Conservation (phyloP, 1,140 invertebrate species). For the Drosophila albomicans region DNA sequence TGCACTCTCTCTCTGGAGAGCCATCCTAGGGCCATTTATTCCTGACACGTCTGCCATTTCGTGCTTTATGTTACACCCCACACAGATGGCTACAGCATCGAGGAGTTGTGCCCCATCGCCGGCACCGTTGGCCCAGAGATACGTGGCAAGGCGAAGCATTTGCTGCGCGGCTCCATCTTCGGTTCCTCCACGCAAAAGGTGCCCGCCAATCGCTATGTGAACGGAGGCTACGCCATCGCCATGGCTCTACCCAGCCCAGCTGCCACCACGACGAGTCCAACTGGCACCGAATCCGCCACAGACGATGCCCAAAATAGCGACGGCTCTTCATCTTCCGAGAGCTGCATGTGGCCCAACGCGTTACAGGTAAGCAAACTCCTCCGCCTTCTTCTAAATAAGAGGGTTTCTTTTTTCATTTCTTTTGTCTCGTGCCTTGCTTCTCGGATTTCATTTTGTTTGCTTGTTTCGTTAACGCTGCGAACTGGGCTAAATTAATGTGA, state of each 20-base stretch:
- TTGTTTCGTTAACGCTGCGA: slow-evolving; percentile 14
- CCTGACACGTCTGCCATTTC: slow-evolving; percentile 49
- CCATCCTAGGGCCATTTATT: slow-evolving; percentile 36
- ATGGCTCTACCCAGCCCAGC: slow-evolving; percentile 33
- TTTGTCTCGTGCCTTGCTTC: background rate
- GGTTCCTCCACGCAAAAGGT: slow-evolving; percentile 63
- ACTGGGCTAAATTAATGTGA: slow-evolving; percentile 16
- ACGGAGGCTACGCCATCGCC: slow-evolving; percentile 44
- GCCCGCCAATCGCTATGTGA: slow-evolving; percentile 62
- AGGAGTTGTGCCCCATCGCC: slow-evolving; percentile 71
- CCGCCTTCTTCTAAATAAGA: background rate
- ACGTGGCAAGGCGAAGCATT: slow-evolving; percentile 67
- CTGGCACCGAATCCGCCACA: slow-evolving; percentile 27
- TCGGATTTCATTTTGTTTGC: background rate
- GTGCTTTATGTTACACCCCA: slow-evolving; percentile 28
- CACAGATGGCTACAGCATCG: slow-evolving; percentile 78
- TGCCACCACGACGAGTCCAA: slow-evolving; percentile 26
- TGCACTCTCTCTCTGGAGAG: slow-evolving; percentile 14
- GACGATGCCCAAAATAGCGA: slow-evolving; percentile 46
- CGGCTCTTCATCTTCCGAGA: slow-evolving; percentile 55
- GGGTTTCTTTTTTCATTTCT: background rate
- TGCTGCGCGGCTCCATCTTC: slow-evolving; percentile 77
- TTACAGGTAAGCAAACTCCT: slow-evolving; percentile 65
- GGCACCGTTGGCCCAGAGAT: slow-evolving; percentile 54
- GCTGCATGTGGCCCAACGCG: slow-evolving; percentile 84